Evolutionary conservation across 2,888 invertebrate species (phyloP).

Genomic region (Zaprionus obscuricornis): DNA sequence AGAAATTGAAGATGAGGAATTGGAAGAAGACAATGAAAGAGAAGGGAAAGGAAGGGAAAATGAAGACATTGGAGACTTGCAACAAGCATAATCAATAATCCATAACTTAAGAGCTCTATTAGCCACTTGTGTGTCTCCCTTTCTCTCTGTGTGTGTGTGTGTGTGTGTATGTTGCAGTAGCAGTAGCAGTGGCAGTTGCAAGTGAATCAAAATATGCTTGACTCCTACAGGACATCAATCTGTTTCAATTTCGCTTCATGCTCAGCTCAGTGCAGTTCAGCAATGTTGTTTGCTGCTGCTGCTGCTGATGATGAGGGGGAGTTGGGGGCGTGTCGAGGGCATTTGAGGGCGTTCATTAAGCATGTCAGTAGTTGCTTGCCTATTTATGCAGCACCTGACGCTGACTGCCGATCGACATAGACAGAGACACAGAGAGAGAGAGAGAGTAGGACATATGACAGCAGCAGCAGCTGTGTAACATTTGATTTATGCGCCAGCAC

Average conservation of each 20-base stretch:
- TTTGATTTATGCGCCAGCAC: slow-evolving; percentile 43
- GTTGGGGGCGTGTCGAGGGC: background rate
- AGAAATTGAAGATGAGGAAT: too few species aligned
- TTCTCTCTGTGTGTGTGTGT: too few species aligned
- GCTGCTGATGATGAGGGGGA: background rate
- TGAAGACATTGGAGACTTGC: too few species aligned
- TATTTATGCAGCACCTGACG: slow-evolving; percentile 41
- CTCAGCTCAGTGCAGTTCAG: background rate
- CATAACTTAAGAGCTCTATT: too few species aligned
- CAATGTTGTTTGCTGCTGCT: background rate
- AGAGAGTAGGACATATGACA: too few species aligned
- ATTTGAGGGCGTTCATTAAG: slow-evolving; percentile 47
- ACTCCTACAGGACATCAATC: slow-evolving; percentile 19
- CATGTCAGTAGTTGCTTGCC: slow-evolving; percentile 46
- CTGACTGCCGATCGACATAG: slow-evolving; percentile 4
- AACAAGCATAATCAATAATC: too few species aligned
- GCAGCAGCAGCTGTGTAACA: background rate
- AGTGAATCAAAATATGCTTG: slow-evolving; percentile 43
- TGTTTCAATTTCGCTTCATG: slow-evolving; percentile 26
- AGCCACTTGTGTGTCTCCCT: too few species aligned
- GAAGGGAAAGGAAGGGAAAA: too few species aligned
- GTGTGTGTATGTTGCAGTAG: too few species aligned
- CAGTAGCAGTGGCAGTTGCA: too few species aligned
- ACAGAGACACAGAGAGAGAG: too few species aligned
- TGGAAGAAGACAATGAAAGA: background rate